Conservation (phyloP, 2,888 invertebrate genomes). For the Myopa testacea region DNA sequence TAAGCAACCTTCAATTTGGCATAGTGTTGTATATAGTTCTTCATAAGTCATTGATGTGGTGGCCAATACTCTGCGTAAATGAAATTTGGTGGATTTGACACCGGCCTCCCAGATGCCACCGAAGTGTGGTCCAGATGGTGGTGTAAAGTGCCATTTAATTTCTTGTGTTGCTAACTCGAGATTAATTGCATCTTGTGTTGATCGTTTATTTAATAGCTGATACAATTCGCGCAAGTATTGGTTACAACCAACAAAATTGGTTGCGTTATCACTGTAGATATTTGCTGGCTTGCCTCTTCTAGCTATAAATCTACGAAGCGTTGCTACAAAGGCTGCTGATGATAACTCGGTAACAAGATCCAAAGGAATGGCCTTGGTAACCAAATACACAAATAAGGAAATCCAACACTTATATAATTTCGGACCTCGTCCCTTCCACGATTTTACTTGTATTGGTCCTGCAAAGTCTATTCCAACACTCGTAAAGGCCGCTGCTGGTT, state of each 20-base stretch:
- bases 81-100: conserved; percentile 58
- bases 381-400: too few species aligned
- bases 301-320: conserved; percentile 53
- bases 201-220: conserved; percentile 24
- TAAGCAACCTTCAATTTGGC: conserved; percentile 57
- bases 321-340: conserved; percentile 52
- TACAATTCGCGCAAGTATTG: conserved; percentile 41
- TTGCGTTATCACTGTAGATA: conserved; percentile 46
- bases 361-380: too few species aligned
- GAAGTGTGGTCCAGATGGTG: conserved; percentile 57
- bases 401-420: conserved; percentile 41
- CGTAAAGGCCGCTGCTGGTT: conserved; percentile 31
- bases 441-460: conserved; percentile 39
- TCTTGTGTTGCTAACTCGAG: conserved; percentile 35
- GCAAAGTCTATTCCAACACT: conserved; percentile 41
- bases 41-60: conserved; percentile 52
- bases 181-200: conserved; percentile 28
- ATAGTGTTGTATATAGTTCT: conserved; percentile 55
- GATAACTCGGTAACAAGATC: conserved; percentile 41
- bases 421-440: conserved; percentile 42
- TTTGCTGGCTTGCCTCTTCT: conserved; percentile 35
- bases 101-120: conserved; percentile 61
- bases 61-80: conserved; percentile 53
- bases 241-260: conserved; percentile 46
- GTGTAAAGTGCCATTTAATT: conserved; percentile 59